phyloP scores from a whole-genome alignment of 1,140 invertebrate species.

The Heliothis subflexa region DNA sequence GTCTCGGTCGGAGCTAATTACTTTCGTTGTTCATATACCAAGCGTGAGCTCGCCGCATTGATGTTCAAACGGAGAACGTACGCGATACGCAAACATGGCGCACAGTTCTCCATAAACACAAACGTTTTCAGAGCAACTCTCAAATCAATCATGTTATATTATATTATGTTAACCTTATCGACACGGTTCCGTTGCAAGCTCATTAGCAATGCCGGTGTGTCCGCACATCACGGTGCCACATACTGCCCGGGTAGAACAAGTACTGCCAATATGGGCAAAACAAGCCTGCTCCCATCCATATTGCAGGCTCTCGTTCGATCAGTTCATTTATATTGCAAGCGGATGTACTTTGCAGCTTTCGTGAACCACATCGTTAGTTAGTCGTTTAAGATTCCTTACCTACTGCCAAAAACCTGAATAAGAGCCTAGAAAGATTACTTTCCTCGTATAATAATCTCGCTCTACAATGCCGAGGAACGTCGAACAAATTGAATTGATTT shows the following conservation, averaged over 20 bases:
- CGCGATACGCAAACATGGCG: constrained; percentile 11
- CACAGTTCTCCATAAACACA: constrained; percentile 32
- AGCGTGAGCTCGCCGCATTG: constrained; percentile 13
- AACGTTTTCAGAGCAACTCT: constrained; percentile 38
- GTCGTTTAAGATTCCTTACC: constrained; percentile 17
- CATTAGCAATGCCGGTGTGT: constrained; percentile 55
- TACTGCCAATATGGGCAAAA: constrained; percentile 60
- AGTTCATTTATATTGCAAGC: constrained; percentile 67
- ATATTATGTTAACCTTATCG: constrained; percentile 55
- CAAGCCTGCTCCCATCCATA: constrained; percentile 59
- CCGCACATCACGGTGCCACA: constrained; percentile 48
- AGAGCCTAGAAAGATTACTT: constrained; percentile 19
- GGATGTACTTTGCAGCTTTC: constrained; percentile 51
- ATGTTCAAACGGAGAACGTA: constrained; percentile 13
- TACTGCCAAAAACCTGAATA: not conserved
- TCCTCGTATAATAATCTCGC: constrained; percentile 3
- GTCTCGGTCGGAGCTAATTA: constrained; percentile 19
- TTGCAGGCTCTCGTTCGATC: constrained; percentile 58
- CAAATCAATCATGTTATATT: constrained; percentile 58
- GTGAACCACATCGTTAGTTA: constrained; percentile 38
- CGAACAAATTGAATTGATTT: constrained; percentile 45
- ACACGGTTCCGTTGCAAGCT: constrained; percentile 54
- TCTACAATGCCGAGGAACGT: constrained; percentile 25
- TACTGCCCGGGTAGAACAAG: constrained; percentile 36
- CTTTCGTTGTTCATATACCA: constrained; percentile 12